A percentile compares a stretch with the other conserved stretches of the same genome.
These are phyloP conservation scores for Trachurus trachurus DNA, from an alignment of 2,797 vertebrate species.

Conservation along the genomic window DNA sequence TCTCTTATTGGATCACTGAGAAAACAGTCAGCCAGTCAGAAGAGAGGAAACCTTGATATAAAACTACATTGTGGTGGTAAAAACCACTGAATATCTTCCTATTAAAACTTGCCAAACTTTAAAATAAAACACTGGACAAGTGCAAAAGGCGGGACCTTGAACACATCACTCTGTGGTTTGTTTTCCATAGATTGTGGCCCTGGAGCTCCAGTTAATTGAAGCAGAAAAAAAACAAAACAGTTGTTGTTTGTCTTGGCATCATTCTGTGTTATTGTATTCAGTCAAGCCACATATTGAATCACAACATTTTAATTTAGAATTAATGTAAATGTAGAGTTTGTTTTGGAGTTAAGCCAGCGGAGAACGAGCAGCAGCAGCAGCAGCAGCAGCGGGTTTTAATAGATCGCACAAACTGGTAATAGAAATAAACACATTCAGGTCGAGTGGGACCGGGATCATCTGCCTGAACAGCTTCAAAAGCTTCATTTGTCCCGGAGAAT, in stretches of 20 bases:
- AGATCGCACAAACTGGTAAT: conserved; percentile 26
- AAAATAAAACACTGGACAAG: too few species aligned
- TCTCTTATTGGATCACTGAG: too few species aligned
- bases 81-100: too few species aligned
- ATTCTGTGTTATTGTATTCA: conserved; percentile 19
- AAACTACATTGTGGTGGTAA: too few species aligned
- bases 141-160: too few species aligned
- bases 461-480: conserved; percentile 41
- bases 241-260: conserved; percentile 1
- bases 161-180: conserved; percentile 31
- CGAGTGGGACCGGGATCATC: conserved; percentile 33
- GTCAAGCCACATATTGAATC: conserved; percentile 23
- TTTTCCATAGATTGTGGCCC: conserved; percentile 10
- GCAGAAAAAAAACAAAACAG: conserved; percentile 14
- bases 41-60: too few species aligned
- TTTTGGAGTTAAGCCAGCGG: conserved; percentile 13
- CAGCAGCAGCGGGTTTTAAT: conserved; percentile 19
- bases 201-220: conserved; percentile 27
- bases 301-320: conserved; percentile 47
- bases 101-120: too few species aligned
- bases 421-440: conserved; percentile 46
- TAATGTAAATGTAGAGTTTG: conserved; percentile 26
- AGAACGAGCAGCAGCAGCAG: not conserved
- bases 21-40: too few species aligned
- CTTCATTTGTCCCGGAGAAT: conserved; percentile 42